Conservation (phyloP, 1,140 invertebrate genomes). For the Elymnias hypermnestra region DNA sequence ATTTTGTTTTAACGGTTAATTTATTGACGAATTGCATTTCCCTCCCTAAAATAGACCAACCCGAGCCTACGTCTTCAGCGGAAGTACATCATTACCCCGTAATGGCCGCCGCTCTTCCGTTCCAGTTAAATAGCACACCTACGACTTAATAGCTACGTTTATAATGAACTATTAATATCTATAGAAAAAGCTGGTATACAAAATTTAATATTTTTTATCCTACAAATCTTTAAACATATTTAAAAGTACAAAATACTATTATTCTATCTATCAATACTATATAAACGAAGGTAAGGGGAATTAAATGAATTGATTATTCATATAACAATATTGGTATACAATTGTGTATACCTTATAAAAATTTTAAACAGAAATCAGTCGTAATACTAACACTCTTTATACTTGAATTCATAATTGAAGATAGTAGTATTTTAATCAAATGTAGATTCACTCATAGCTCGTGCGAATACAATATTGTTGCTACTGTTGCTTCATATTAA, state of each 20-base stretch:
- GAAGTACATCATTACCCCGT: constrained; percentile 41
- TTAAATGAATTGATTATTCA: no score
- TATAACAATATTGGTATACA: no score
- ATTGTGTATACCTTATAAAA: no score
- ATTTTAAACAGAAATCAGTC: no score
- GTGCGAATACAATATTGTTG: background rate
- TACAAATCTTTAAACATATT: no score
- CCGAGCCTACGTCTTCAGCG: constrained; percentile 12
- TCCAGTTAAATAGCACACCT: constrained; percentile 22
- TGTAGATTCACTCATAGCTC: background rate
- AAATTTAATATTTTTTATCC: no score
- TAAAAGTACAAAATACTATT: no score
- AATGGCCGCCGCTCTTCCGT: constrained; percentile 33
- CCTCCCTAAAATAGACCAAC: background rate
- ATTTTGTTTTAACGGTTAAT: no score
- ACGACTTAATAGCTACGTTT: constrained; percentile 2
- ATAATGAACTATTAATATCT: background rate
- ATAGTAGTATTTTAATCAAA: background rate
- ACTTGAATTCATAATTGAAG: background rate
- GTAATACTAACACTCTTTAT: background rate
- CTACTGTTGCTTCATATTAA: constrained; percentile 1
- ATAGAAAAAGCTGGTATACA: no score
- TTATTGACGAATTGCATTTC: no score
- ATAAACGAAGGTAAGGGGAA: no score
- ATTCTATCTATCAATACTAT: no score